phyloP scores from a whole-genome alignment of 1,140 invertebrate species.

The Andrena cerasifolii region DNA sequence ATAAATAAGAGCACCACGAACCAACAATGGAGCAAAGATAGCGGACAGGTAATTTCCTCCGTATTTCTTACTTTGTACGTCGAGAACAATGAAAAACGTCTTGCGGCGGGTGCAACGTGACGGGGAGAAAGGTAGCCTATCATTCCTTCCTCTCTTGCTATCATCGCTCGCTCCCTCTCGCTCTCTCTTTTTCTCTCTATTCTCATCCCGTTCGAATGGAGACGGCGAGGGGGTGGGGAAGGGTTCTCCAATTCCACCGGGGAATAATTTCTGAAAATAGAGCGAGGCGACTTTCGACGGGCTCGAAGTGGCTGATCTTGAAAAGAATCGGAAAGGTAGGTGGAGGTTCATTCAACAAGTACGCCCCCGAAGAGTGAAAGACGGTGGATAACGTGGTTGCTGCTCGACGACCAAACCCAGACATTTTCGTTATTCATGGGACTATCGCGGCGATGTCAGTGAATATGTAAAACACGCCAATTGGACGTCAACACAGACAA shows the following conservation, averaged over 20 bases:
- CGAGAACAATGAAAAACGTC: slow-evolving; percentile 39
- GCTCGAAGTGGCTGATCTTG: slow-evolving; percentile 17
- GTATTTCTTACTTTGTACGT: slow-evolving; percentile 29
- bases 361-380: neutral
- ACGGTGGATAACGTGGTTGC: slow-evolving; percentile 22
- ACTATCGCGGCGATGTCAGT: neutral
- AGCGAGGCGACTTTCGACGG: slow-evolving; percentile 9
- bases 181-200: neutral
- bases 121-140: slow-evolving; percentile 12
- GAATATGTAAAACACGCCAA: no score
- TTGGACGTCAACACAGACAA: no score
- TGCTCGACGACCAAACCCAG: slow-evolving; percentile 9
- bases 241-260: neutral
- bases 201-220: neutral
- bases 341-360: slow-evolving; percentile 46
- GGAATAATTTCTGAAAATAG: slow-evolving; percentile 40
- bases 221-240: slow-evolving; percentile 2
- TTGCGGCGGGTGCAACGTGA: slow-evolving; percentile 14
- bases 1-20: slow-evolving; percentile 19
- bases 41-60: slow-evolving; percentile 34
- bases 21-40: slow-evolving; percentile 39
- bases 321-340: slow-evolving; percentile 25
- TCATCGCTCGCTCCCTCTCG: neutral
- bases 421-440: slow-evolving; percentile 27
- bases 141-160: neutral